Base-by-base conservation (phyloP, 2,113 vertebrate genomes). In the Corythoichthys haematopterus region DNA sequence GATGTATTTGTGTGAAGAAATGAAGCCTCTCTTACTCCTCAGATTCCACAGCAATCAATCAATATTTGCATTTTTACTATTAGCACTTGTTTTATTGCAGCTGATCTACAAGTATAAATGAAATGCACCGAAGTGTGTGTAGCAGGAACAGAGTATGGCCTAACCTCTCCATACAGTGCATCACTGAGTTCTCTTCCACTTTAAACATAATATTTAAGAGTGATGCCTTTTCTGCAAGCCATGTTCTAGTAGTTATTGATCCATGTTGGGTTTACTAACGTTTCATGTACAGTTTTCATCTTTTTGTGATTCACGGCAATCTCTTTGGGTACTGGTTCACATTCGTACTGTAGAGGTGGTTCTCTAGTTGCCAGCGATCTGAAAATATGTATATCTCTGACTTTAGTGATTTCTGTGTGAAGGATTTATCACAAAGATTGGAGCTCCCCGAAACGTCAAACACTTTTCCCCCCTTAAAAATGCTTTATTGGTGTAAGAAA, bases 211-310 rank as follows among this genome's bases (percentile, higher is more conserved):
- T 64, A 33, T 38, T 65, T 46, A 58, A 3, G 45, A 65, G 59
- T 3, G 12, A 59, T 43, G 55, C 45, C 53, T 70, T 63, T 53
- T 65, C 3, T 64, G n/a, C 20, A 69, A 71, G 70, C 58, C 76
- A 36, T 55, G 53, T 69, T 55, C 58, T 71, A 70, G 71, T 58
- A 57, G 56, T 33, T 5, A 59, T 48, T 35, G 45, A 47, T 50
- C 62, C 45, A 33, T 51, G 47, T 74, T 20, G 6, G 50, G 35
- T 62, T 69, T 56, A 73, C 66, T 36, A 75, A 60, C 56, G 55
- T 82, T 77, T 79, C 61, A 48, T 78, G 74, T 76, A 66, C 70
- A 77, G 70, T 75, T 80, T 75, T 71, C 70, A 70, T 79, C 75
- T 71, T 72, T 66, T 71, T 77, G 74, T 71, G 68, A 68, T 71